phyloP scores from a whole-genome alignment of 2,888 invertebrate genomes.

The Megastigmus dorsalis region DNA sequence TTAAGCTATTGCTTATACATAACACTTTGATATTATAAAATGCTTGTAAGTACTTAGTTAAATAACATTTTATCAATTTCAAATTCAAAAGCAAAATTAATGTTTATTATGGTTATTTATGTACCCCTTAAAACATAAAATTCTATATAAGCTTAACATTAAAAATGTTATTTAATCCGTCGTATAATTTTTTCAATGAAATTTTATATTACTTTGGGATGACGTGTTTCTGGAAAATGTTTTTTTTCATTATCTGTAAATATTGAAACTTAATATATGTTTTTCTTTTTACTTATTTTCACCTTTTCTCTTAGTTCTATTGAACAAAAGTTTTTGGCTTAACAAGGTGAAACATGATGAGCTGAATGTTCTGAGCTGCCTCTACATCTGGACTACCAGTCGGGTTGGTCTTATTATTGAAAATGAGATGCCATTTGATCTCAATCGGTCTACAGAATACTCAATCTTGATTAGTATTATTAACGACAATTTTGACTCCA shows the following conservation, averaged over 20 bases:
- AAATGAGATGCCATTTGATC: slow-evolving; percentile 12
- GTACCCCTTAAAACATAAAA: slow-evolving; percentile 25
- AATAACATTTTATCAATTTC: slow-evolving; percentile 29
- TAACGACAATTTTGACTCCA: not conserved
- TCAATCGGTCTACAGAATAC: not conserved
- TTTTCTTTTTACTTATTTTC: slow-evolving; percentile 13
- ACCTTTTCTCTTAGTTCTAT: slow-evolving; percentile 6
- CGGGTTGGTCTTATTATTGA: not conserved
- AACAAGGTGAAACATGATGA: not conserved
- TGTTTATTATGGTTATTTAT: slow-evolving; percentile 29
- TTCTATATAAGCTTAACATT: slow-evolving; percentile 29
- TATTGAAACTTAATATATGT: not conserved
- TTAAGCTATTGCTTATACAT: slow-evolving; percentile 27
- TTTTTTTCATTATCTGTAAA: not conserved
- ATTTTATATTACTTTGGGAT: slow-evolving; percentile 15
- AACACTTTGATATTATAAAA: slow-evolving; percentile 28
- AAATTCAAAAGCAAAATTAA: slow-evolving; percentile 35
- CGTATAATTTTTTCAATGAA: slow-evolving; percentile 16
- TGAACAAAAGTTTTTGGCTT: slow-evolving; percentile 16
- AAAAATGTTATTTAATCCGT: slow-evolving; percentile 16
- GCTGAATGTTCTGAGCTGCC: slow-evolving; percentile 7
- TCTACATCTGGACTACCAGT: slow-evolving; percentile 13
- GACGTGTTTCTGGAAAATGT: not conserved
- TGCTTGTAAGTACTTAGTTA: slow-evolving; percentile 39
- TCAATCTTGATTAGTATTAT: slow-evolving; percentile 3